Evolutionary conservation across 2,797 vertebrate species (phyloP), one percentile per base, ranked within the genome.

Genomic region (Myiothlypis coronata): DNA sequence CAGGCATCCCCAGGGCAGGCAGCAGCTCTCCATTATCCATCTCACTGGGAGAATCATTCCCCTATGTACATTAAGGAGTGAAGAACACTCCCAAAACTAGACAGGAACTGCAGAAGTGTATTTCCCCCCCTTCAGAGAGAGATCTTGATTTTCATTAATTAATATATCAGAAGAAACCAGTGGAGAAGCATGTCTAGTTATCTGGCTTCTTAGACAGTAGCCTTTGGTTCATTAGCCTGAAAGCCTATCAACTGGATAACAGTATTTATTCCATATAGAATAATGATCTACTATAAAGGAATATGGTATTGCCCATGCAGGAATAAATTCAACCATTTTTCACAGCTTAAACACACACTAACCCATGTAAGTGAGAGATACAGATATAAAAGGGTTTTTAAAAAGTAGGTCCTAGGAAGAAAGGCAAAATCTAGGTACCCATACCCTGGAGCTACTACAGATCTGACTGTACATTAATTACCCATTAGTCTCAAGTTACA

Each of bases 201-300:
- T 97, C 95, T 97, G 95, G 92, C 85, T 97, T 94, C 97, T 97
- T 96, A 96, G 95, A 97, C 59, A 78, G 96, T 91, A 97, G 96
- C 97, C 92, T 96, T 83, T 96, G 97, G 97, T 93, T 98, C 97
- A 97, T 98, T 98, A 98, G 96, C 97, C 94, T 96, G 94, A 96
- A 92, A 98, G 95, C 94, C 84, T 95, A 96, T 97, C 96, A 93
- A 88, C 89, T 93, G 96, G 79, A 93, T 96, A 97, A 96, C 93
- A 90, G 94, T 96, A 97, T 97, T 98, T 98, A 97, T 98, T 96
- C 96, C 95, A 91, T 95, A 93, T 28, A 93, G 97, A 97, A 96
- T 97, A 97, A 97, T 93, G 93, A 97, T 97, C 96, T 96, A 60
- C 92, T 96, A 96, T 96, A 83, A 91, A 92, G 87, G 87, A 97